Percentiles rank a stretch among this genome's conserved stretches.
phyloP scores from a whole-genome alignment of 2,888 invertebrate genomes.

The Tachina grossa region DNA sequence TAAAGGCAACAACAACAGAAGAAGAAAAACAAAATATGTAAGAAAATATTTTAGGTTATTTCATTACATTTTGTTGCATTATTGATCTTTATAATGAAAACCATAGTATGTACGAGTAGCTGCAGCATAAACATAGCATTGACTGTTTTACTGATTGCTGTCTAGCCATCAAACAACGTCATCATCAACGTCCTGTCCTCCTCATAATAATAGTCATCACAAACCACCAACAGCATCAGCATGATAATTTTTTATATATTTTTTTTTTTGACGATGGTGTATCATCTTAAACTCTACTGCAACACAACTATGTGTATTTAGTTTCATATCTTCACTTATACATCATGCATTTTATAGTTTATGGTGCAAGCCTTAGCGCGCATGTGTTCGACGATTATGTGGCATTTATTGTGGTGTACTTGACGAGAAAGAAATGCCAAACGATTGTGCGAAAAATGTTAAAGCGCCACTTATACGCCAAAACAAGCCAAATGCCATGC shows the following conservation, averaged over 20 bases:
- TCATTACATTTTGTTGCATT: slow-evolving; percentile 40
- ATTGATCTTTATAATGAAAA: slow-evolving; percentile 70
- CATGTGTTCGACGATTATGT: slow-evolving; percentile 53
- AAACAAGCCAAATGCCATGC: slow-evolving; percentile 39
- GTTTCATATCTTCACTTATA: background rate
- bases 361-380: slow-evolving; percentile 28
- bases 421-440: slow-evolving; percentile 71
- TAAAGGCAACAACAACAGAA: background rate
- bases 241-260: slow-evolving; percentile 35
- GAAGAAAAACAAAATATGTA: background rate
- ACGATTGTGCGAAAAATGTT: slow-evolving; percentile 67
- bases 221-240: slow-evolving; percentile 46
- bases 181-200: slow-evolving; percentile 69
- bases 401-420: slow-evolving; percentile 52
- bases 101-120: slow-evolving; percentile 59
- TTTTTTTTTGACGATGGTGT: slow-evolving; percentile 54
- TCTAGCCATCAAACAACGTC: slow-evolving; percentile 71
- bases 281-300: slow-evolving; percentile 53
- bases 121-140: slow-evolving; percentile 55
- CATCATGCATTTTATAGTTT: slow-evolving; percentile 53
- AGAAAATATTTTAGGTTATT: slow-evolving; percentile 45
- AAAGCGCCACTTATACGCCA: slow-evolving; percentile 72
- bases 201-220: slow-evolving; percentile 69
- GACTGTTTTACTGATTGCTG: slow-evolving; percentile 63
- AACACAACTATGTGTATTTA: slow-evolving; percentile 2